Conservation (phyloP, 2,113 vertebrate genomes). For the Nothoprocta perdicaria region DNA sequence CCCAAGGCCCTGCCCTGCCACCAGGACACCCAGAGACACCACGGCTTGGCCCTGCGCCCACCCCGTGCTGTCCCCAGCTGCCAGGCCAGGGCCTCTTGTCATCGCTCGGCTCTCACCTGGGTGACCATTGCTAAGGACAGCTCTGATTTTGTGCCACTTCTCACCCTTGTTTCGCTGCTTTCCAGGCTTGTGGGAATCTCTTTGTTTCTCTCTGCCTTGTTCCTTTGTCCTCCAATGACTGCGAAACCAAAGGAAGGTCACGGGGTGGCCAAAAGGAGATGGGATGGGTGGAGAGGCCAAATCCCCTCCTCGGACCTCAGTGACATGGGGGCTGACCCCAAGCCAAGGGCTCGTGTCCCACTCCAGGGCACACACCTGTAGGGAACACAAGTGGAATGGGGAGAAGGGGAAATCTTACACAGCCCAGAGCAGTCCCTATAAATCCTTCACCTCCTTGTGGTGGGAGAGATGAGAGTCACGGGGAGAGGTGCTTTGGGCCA, state of each 20-base stretch:
- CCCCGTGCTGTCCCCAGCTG: fast-evolving
- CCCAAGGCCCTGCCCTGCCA: neutral
- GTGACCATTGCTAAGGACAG: neutral
- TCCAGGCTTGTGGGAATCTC: neutral
- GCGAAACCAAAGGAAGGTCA: no score
- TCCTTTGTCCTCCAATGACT: neutral
- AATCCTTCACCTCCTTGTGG: no score
- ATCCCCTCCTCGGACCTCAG: neutral
- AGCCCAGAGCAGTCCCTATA: no score
- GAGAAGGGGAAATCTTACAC: neutral
- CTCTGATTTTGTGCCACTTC: no score
- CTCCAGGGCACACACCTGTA: neutral
- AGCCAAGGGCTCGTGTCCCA: neutral
- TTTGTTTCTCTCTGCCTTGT: neutral
- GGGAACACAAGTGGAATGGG: neutral
- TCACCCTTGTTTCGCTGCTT: neutral
- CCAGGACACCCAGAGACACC: neutral
- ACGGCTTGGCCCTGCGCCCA: neutral
- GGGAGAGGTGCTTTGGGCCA: no score
- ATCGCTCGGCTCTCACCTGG: neutral
- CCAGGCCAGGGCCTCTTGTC: no score
- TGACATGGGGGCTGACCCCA: neutral
- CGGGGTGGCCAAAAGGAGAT: neutral
- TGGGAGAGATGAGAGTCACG: neutral
- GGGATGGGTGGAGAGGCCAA: no score